Evolutionary conservation across 1,140 invertebrate genomes (phyloP).

Genomic region (Lordiphosa mommai): DNA sequence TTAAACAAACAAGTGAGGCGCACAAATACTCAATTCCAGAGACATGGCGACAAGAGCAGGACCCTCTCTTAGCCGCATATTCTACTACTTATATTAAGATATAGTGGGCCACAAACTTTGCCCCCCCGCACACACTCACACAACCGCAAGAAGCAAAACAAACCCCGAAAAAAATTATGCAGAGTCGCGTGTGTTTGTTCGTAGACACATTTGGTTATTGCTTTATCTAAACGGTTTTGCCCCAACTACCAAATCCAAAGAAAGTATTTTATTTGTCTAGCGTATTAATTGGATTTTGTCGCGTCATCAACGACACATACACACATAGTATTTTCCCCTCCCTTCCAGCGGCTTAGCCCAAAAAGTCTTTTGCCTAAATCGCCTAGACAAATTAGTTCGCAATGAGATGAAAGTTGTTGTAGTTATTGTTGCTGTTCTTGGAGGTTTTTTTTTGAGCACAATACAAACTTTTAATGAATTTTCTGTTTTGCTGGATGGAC

Average conservation of each 20-base stretch:
- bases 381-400: slow-evolving; percentile 70
- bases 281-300: slow-evolving; percentile 77
- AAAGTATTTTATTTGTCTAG: slow-evolving; percentile 69
- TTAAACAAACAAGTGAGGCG: slow-evolving; percentile 61
- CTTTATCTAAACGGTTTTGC: slow-evolving; percentile 71
- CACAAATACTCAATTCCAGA: slow-evolving; percentile 1
- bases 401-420: slow-evolving; percentile 34
- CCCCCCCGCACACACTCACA: slow-evolving; percentile 9
- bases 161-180: slow-evolving; percentile 54
- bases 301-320: slow-evolving; percentile 53
- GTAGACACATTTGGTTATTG: slow-evolving; percentile 68
- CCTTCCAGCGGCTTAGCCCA: not conserved
- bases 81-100: slow-evolving; percentile 38
- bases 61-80: not conserved
- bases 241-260: not conserved
- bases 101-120: slow-evolving; percentile 50
- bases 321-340: not conserved
- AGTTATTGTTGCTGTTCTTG: slow-evolving; percentile 12
- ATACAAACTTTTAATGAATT: slow-evolving; percentile 76
- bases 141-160: not conserved
- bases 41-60: slow-evolving; percentile 8
- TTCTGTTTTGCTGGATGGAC: slow-evolving; percentile 51
- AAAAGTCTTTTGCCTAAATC: slow-evolving; percentile 60
- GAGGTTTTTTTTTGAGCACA: slow-evolving; percentile 54
- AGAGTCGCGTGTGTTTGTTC: slow-evolving; percentile 55